Base-by-base conservation (phyloP, 1,140 invertebrate species). In the Camponotus vicinus region DNA sequence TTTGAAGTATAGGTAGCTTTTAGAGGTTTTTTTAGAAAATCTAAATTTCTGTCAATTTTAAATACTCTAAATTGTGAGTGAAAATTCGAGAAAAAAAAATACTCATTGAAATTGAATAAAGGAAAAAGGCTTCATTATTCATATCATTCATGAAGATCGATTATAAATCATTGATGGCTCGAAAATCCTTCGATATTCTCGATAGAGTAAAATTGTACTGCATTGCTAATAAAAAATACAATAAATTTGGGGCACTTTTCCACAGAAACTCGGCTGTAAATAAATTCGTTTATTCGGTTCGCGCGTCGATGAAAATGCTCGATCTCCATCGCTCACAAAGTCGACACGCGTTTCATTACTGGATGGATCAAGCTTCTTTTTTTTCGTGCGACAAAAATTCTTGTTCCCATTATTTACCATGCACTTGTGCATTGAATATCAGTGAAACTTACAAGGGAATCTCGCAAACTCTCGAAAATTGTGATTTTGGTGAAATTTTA, bases 261-360 rank as follows among this genome's bases (percentile, higher is more conserved):
- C 79, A 83, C 69, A 34, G 40, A 61, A 73, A 49, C 52, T 75
- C 34, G 3, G 27, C 27, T 61, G 55, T 75, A 83, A 75, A 82
- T 73, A 59, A 57, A 82, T 61, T 82, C 52, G 52, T 82, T 71
- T 73, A 40, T 80, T 80, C 34, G 34, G 49, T 18, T 18, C 42
- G 45, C 21, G 13, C 55, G 15, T 15, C 15, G 0, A 52, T 45
- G 64, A 69, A 80, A 80, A 69, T 40, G 79, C 79, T 82, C 37
- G 67, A 71, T 82, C 52, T 71, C 37, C 55, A 21, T 80, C 3
- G 11, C 11, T 71, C 78, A 57, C 42, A 69, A 59, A 57, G 37
- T 57, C 37, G 66, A 71, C 52, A 34, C 27, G 79, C 37, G 52
- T 73, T 73, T 71, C 52, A 45, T 73, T 82, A 80, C 4, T 3